Percentiles rank a stretch among this genome's conserved stretches.
These are phyloP conservation scores for Aotus griseimembra DNA, from an alignment of 2,797 vertebrate species.

Conservation along the genomic window DNA sequence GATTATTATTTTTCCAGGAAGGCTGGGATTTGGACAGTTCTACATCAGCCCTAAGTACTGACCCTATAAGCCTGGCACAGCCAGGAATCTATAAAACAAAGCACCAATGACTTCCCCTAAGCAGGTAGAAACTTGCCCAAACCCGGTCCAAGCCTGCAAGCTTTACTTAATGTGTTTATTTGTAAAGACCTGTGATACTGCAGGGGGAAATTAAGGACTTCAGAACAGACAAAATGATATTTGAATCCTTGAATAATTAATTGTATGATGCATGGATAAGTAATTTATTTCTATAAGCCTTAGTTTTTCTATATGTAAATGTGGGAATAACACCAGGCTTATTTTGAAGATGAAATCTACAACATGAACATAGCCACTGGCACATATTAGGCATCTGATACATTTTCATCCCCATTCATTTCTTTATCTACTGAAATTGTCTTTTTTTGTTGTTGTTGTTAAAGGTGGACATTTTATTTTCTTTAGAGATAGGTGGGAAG, in stretches of 20 bases:
- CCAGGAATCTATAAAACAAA: background rate
- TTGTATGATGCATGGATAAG: background rate
- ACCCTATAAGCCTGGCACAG: too few species aligned
- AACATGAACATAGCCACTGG: background rate
- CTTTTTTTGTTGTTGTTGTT: too few species aligned
- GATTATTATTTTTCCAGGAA: background rate
- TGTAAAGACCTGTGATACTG: background rate
- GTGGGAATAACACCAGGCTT: background rate
- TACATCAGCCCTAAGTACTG: background rate
- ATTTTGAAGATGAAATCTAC: background rate
- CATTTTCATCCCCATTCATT: background rate
- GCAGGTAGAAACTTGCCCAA: accelerated
- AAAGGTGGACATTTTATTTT: background rate
- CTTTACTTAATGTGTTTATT: background rate
- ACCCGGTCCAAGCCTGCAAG: too few species aligned
- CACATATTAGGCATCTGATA: accelerated
- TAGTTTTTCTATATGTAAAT: background rate
- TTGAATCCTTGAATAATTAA: background rate
- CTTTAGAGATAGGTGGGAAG: too few species aligned
- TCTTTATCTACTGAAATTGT: background rate
- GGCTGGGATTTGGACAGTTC: background rate
- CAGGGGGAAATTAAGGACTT: background rate
- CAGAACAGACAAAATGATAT: background rate
- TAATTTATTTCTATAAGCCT: background rate
- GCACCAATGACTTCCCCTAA: accelerated